Evolutionary conservation across 2,888 invertebrate genomes (phyloP).

Genomic region (Pseudococcus longispinus): DNA sequence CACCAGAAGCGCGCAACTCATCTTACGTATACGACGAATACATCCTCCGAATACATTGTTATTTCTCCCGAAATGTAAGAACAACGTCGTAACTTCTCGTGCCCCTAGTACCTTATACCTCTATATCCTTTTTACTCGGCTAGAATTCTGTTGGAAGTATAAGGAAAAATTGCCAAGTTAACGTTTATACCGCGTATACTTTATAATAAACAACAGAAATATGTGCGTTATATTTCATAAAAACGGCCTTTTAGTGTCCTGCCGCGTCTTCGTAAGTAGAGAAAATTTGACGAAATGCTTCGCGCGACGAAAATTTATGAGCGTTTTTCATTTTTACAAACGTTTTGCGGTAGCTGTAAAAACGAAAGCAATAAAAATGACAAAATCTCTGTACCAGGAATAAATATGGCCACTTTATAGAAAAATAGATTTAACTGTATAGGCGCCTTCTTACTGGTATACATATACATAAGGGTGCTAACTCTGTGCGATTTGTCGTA

Average conservation of each 20-base stretch:
- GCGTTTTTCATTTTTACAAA: slow-evolving; percentile 33
- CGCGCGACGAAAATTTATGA: slow-evolving; percentile 10
- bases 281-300: slow-evolving; percentile 39
- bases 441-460: background rate
- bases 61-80: background rate
- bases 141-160: background rate
- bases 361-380: slow-evolving; percentile 42
- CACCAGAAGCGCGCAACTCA: background rate
- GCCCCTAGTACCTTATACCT: background rate
- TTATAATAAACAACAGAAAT: slow-evolving; percentile 42
- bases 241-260: slow-evolving; percentile 37
- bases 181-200: slow-evolving; percentile 5
- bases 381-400: slow-evolving; percentile 37
- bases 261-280: background rate
- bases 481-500: background rate
- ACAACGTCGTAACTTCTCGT: background rate
- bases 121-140: slow-evolving; percentile 5
- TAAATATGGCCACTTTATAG: slow-evolving; percentile 43
- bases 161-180: slow-evolving; percentile 29
- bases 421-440: slow-evolving; percentile 27
- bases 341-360: slow-evolving; percentile 26
- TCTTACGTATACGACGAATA: background rate
- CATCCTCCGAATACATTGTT: background rate
- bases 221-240: slow-evolving; percentile 41
- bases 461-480: slow-evolving; percentile 14